Percentiles rank a stretch among this genome's conserved stretches.
These are phyloP conservation scores for Coryphaenoides rupestris DNA, from an alignment of 2,113 vertebrate species.

Conservation along the genomic window DNA sequence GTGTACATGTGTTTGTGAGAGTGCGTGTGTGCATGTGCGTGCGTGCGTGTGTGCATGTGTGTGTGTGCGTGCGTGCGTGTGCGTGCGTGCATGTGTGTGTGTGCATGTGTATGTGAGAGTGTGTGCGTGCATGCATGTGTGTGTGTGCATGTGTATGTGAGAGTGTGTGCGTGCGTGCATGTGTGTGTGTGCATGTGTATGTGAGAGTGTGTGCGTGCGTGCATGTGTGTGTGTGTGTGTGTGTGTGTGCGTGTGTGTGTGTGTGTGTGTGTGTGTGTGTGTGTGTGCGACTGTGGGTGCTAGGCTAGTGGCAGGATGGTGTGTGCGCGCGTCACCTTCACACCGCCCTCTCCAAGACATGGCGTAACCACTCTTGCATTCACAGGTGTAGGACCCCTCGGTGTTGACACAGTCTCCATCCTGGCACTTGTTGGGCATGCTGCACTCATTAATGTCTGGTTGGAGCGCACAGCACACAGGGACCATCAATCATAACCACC, in stretches of 20 bases:
- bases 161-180: not conserved
- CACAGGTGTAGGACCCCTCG: constrained; percentile 84
- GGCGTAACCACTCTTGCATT: constrained; percentile 81
- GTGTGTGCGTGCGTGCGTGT: constrained; percentile 16
- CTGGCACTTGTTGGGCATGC: constrained; percentile 77
- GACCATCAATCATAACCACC: too few relatives aligned
- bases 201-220: not conserved
- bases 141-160: not conserved
- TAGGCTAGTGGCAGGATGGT: not conserved
- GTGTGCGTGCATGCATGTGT: constrained; percentile 6
- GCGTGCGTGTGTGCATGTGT: not conserved
- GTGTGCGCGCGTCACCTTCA: constrained; percentile 74
- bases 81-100: not conserved
- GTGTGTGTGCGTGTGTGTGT: not conserved
- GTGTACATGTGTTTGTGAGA: not conserved
- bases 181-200: not conserved
- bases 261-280: constrained; percentile 2
- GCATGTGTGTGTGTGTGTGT: not conserved
- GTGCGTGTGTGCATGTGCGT: not conserved
- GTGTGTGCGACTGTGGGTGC: not conserved
- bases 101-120: not conserved
- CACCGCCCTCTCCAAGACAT: constrained; percentile 79
- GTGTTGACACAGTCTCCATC: constrained; percentile 85
- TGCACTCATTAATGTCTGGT: constrained; percentile 86
- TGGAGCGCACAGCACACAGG: constrained; percentile 39